Evolutionary conservation across 2,888 invertebrate species (phyloP).

Genomic region (Rhagium mordax): DNA sequence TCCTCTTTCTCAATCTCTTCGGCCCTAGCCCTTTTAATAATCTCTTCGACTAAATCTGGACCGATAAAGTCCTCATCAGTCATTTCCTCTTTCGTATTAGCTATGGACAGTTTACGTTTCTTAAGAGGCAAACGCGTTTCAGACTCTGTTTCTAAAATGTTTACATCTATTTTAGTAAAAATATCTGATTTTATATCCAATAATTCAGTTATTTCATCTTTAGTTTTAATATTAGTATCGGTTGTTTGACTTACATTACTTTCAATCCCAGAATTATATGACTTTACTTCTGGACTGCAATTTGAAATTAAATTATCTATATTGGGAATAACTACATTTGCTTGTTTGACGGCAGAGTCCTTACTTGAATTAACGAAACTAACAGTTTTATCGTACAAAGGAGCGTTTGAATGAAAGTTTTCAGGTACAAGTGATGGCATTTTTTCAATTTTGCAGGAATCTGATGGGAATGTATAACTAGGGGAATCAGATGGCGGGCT

Average conservation of each 20-base stretch:
- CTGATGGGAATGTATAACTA: conserved; percentile 33
- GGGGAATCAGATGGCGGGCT: conserved; percentile 38
- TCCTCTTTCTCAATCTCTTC: conserved; percentile 50
- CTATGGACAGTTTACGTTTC: conserved; percentile 61
- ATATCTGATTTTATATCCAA: neutral
- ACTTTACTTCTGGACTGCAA: neutral
- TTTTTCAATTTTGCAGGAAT: conserved; percentile 9
- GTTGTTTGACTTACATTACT: neutral
- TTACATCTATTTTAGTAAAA: conserved; percentile 1
- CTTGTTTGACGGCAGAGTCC: neutral
- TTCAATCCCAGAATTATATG: too few relatives aligned
- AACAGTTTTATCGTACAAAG: neutral
- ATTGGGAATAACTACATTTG: neutral
- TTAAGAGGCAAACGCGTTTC: conserved; percentile 63
- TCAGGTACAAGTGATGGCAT: conserved; percentile 11
- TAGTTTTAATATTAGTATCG: neutral
- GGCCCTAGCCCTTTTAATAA: conserved; percentile 42
- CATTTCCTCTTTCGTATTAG: conserved; percentile 38
- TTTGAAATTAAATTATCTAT: too few relatives aligned
- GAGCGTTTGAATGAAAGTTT: conserved; percentile 2
- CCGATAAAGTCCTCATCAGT: conserved; percentile 35
- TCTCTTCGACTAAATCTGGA: conserved; percentile 47
- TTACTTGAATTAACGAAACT: neutral
- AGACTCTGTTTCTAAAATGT: conserved; percentile 41
- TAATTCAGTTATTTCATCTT: neutral